These are phyloP conservation scores for Andrena marginata DNA, from an alignment of 2,888 invertebrate species.

Conservation along the genomic window DNA sequence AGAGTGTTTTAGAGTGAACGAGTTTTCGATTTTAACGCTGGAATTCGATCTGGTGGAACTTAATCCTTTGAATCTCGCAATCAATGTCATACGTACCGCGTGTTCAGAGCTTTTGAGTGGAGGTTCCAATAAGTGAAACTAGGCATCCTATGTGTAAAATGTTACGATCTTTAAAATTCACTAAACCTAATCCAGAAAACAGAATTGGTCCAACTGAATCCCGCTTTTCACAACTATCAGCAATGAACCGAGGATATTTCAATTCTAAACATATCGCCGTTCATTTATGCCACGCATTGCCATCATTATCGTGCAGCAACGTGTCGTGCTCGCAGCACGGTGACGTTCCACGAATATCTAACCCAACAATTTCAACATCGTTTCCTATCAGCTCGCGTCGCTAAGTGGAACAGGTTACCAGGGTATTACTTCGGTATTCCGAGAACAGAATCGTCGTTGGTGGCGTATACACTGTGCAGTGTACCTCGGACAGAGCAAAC, in stretches of 20 bases:
- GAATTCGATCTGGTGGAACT: neutral
- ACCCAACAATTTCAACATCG: constrained; percentile 45
- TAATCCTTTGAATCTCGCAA: neutral
- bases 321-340: constrained; percentile 2
- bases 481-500: neutral
- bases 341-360: constrained; percentile 40
- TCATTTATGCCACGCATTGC: constrained; percentile 11
- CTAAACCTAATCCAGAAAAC: neutral
- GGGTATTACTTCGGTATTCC: constrained; percentile 36
- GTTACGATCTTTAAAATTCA: neutral
- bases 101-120: neutral
- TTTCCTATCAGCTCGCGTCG: constrained; percentile 14
- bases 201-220: neutral
- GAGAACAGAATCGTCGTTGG: neutral
- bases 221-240: no score
- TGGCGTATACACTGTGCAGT: neutral
- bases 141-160: neutral
- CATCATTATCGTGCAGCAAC: constrained; percentile 34
- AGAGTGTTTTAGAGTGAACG: neutral
- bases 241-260: neutral
- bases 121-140: neutral
- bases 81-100: constrained; percentile 4
- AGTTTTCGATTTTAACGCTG: constrained; percentile 3
- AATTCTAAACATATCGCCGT: neutral
- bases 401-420: constrained; percentile 32